Evolutionary conservation across 2,888 invertebrate genomes (phyloP), one percentile per base, ranked within the genome.

Genomic region (Lacanobia oleracea): DNA sequence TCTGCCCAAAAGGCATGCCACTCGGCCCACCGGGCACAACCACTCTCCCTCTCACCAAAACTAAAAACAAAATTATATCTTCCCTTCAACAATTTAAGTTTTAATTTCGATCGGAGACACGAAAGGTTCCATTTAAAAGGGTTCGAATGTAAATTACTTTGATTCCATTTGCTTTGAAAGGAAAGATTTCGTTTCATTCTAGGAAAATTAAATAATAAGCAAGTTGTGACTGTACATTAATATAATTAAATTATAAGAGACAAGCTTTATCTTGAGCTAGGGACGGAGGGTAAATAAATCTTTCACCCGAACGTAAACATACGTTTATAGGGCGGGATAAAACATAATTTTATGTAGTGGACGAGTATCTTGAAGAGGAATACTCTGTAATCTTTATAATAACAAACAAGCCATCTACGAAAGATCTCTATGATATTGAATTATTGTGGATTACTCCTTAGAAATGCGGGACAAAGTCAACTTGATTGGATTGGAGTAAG

Each of bases 51-150:
- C 50, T 57, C 33, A 54, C 60, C 51, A 76, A 79, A 62, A 73
- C 86, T 88, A 87, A 85, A 33, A 85, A 81, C 85, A 72, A 92
- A 91, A 91, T 90, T 88, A 89, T 86, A 89, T 88, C 88, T 85
- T 90, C 82, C 79, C 77, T 60, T 71, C 79, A 69, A 72, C 78
- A 86, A 85, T 89, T 90, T 89, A 90, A 90, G 88, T 91, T 89
- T 87, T 88, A 86, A 88, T 89, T 89, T 87, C 71, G 69, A 87
- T 86, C 85, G 75, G 64, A 40, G 54, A 60, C 62, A 56, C 45
- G 60, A 83, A 85, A 68, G 66, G 51, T 75, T 72, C 77, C 83
- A 81, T 87, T 87, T 86, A 79, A 84, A 87, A 89, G 88, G 88
- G 89, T 89, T 88, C 81, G 79, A 84, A 87, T 88, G 85, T 83